Conservation (phyloP, 2,797 vertebrate genomes). For the Synaphobranchus kaupii region DNA sequence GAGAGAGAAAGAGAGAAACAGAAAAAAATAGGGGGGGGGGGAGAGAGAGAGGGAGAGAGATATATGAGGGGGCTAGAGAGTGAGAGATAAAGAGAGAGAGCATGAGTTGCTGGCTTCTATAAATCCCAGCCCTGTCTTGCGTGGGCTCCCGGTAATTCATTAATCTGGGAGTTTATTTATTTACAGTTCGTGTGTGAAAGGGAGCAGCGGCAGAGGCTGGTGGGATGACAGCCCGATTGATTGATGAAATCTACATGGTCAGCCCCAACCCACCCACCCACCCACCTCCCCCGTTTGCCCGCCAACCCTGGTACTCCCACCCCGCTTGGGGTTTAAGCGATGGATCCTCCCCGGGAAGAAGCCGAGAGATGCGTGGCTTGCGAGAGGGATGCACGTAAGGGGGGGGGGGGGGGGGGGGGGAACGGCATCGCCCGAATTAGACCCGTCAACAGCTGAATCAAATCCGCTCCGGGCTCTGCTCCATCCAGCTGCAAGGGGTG, state of each 20-base stretch:
- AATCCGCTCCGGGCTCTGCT: neutral
- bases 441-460: neutral
- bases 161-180: slow-evolving; percentile 10
- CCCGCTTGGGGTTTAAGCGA: neutral
- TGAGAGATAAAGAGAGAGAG: too few relatives aligned
- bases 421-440: neutral
- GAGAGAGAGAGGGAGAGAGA: too few relatives aligned
- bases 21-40: neutral
- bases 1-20: neutral
- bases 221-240: neutral
- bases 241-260: slow-evolving; percentile 1
- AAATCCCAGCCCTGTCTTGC: neutral
- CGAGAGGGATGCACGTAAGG: neutral
- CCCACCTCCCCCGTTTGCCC: neutral
- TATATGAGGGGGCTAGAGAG: slow-evolving; percentile 17
- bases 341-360: neutral
- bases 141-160: slow-evolving; percentile 9
- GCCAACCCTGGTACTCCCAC: neutral
- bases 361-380: neutral
- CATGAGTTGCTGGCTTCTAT: neutral
- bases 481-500: neutral
- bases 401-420: too few relatives aligned
- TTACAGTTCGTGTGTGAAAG: neutral
- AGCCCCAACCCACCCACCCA: neutral
- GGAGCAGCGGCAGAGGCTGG: neutral